Conservation (phyloP, 2,113 vertebrate genomes). For the Lota lota region DNA sequence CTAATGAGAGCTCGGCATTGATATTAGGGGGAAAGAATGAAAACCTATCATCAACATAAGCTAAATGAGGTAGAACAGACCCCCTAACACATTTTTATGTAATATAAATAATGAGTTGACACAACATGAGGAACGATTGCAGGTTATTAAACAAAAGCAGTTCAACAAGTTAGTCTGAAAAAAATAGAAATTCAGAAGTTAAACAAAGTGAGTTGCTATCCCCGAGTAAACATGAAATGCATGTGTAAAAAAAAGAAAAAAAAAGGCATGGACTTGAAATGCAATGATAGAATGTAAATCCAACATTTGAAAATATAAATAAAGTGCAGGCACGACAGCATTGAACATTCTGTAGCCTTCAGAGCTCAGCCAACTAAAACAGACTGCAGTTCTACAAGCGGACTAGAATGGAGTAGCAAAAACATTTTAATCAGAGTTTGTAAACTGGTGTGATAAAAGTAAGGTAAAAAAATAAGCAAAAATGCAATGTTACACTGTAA, state of each 20-base stretch:
- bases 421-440: not conserved
- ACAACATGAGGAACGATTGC: constrained; percentile 17
- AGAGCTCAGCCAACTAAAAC: constrained; percentile 50
- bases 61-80: constrained; percentile 74
- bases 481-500: constrained; percentile 33
- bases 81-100: constrained; percentile 53
- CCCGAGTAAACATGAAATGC: not conserved
- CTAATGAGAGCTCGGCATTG: constrained; percentile 44
- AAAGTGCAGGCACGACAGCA: constrained; percentile 78
- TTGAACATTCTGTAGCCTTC: constrained; percentile 46
- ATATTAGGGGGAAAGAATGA: constrained; percentile 33
- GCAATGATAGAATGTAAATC: constrained; percentile 33
- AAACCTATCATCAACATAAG: constrained; percentile 35
- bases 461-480: not conserved
- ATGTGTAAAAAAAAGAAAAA: constrained; percentile 8
- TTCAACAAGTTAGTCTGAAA: not conserved
- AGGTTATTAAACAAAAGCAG: not conserved
- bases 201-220: constrained; percentile 38
- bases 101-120: constrained; percentile 64
- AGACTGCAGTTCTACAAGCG: constrained; percentile 23
- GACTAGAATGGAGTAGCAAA: not conserved
- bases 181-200: constrained; percentile 7
- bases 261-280: constrained; percentile 33
- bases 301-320: constrained; percentile 66
- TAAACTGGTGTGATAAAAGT: constrained; percentile 28